Evolutionary conservation across 2,113 vertebrate species (phyloP).

Genomic region (Salvator merianae): DNA sequence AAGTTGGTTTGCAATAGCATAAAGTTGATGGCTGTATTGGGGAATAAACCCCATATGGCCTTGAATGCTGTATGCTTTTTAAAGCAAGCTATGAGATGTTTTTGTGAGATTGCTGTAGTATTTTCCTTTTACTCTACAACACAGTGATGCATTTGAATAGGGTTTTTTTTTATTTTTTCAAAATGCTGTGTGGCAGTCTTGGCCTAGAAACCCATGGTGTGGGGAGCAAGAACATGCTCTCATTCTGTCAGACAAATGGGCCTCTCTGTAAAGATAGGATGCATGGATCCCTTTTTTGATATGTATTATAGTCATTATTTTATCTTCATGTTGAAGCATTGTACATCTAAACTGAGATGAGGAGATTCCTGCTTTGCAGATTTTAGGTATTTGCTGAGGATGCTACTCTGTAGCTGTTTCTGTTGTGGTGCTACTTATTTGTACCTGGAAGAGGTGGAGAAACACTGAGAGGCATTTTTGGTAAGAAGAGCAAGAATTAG

Average conservation of each 20-base stretch:
- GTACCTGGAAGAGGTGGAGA: neutral
- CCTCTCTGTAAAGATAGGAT: neutral
- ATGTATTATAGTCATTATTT: neutral
- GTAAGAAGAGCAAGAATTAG: neutral
- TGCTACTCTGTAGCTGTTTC: neutral
- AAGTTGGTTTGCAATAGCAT: neutral
- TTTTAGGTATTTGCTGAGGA: neutral
- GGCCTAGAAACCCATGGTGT: slow-evolving; percentile 5
- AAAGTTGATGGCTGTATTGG: neutral
- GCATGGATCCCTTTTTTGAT: neutral
- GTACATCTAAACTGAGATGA: neutral
- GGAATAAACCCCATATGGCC: neutral
- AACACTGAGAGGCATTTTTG: neutral
- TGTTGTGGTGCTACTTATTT: neutral
- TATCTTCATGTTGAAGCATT: neutral
- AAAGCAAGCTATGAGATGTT: no score
- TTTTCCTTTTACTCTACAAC: neutral
- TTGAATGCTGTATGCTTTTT: neutral
- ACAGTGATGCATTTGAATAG: neutral
- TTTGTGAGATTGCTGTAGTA: neutral
- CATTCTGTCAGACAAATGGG: neutral
- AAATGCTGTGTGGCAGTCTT: neutral
- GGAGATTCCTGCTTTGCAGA: neutral
- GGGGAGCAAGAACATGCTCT: slow-evolving; percentile 5
- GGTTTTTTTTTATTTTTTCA: neutral